Evolutionary conservation across 92 coral and sea anemone species (phyloP).

Genomic region (Zoanthus solanderi): DNA sequence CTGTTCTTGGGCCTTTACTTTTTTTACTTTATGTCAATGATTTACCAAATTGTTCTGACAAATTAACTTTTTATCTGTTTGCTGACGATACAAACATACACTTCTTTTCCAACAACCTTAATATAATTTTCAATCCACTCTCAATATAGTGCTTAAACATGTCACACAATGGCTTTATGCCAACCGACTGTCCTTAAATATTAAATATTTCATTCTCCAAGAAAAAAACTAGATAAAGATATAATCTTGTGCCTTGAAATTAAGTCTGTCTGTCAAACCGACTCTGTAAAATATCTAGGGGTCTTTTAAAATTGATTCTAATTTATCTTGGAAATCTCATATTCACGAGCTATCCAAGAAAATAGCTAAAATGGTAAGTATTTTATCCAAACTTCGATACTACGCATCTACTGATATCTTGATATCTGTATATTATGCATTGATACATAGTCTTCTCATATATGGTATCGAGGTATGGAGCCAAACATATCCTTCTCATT

Average conservation of each 20-base stretch:
- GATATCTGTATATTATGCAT: too few species aligned
- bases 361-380: too few species aligned
- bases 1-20: too few species aligned
- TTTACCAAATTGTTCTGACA: background rate
- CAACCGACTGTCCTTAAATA: background rate
- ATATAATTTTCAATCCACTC: conserved; percentile 31
- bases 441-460: too few species aligned
- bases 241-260: conserved; percentile 4
- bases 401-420: too few species aligned
- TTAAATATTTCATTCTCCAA: conserved; percentile 28
- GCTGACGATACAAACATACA: conserved; percentile 44
- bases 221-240: conserved; percentile 17
- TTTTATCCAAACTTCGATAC: too few species aligned
- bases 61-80: conserved; percentile 35
- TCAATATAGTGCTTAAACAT: conserved; percentile 36
- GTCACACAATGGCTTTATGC: background rate
- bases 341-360: too few species aligned
- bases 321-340: background rate
- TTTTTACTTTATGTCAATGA: too few species aligned
- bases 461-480: too few species aligned
- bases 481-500: too few species aligned
- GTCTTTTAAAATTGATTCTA: background rate
- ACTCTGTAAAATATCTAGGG: background rate
- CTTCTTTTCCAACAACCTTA: conserved; percentile 34
- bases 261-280: background rate